Conservation (phyloP, 2,113 vertebrate species). For the Leptocoma aspasia region DNA sequence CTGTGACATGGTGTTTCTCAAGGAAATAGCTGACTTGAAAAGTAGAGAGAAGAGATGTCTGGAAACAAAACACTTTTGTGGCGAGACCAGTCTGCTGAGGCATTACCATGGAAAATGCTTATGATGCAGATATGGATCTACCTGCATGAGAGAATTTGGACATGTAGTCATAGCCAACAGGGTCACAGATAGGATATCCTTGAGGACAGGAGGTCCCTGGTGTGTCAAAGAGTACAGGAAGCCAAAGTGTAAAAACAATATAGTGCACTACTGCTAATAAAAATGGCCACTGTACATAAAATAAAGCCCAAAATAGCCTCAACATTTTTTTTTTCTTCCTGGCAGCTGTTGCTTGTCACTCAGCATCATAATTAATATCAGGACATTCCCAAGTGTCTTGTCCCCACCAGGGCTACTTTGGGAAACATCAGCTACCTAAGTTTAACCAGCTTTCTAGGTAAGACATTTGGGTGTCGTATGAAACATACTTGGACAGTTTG, state of each 20-base stretch:
- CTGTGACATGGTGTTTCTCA: constrained; percentile 23
- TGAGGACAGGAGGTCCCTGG: not conserved
- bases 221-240: not conserved
- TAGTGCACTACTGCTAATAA: not conserved
- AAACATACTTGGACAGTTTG: not conserved
- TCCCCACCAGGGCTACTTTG: accelerated
- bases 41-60: not conserved
- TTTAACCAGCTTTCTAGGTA: not conserved
- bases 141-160: not conserved
- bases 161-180: accelerated
- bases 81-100: not conserved
- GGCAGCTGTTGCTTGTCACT: accelerated
- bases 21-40: constrained; percentile 56
- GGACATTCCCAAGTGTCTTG: not conserved
- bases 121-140: not conserved
- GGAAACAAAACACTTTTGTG: constrained; percentile 21
- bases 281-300: not conserved
- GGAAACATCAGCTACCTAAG: not conserved
- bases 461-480: not conserved
- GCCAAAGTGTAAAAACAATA: not conserved
- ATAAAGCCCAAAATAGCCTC: not conserved
- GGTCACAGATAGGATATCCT: not conserved
- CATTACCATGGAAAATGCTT: not conserved
- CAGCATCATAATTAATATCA: not conserved
- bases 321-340: not conserved